These are phyloP conservation scores for Orientallactaga bullata DNA, from an alignment of 2,113 vertebrate species.

Conservation along the genomic window DNA sequence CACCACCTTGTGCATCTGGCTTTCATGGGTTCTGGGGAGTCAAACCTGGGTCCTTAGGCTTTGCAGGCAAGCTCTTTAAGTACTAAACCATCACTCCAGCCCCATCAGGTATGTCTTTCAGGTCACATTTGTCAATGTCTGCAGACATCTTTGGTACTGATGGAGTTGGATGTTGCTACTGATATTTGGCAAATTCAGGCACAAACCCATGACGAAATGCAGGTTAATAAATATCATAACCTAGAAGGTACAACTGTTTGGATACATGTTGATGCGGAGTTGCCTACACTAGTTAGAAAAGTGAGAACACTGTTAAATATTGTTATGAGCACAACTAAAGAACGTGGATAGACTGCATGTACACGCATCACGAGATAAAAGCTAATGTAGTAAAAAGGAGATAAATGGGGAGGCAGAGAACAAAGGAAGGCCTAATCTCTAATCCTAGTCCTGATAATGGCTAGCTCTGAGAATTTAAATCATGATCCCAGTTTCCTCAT, in stretches of 20 bases:
- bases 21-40: too few species aligned
- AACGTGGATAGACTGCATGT: background rate
- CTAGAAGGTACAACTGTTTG: background rate
- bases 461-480: slow-evolving; percentile 27
- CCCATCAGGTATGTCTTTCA: too few species aligned
- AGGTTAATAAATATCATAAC: slow-evolving; percentile 25
- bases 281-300: background rate
- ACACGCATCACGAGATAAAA: background rate
- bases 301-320: slow-evolving; percentile 1
- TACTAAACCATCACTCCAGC: too few species aligned
- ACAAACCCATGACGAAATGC: background rate
- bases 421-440: slow-evolving; percentile 17
- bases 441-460: slow-evolving; percentile 21
- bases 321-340: background rate
- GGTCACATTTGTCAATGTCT: background rate
- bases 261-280: background rate
- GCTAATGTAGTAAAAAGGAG: background rate
- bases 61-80: too few species aligned
- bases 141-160: background rate
- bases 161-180: background rate
- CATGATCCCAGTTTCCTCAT: slow-evolving; percentile 65
- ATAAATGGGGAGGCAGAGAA: background rate
- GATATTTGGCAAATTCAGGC: background rate
- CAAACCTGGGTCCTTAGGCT: too few species aligned
- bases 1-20: too few species aligned